Percentiles rank a stretch among this genome's conserved stretches.
Conservation (phyloP, 1,140 invertebrate species). For the Aphelinus certus region DNA sequence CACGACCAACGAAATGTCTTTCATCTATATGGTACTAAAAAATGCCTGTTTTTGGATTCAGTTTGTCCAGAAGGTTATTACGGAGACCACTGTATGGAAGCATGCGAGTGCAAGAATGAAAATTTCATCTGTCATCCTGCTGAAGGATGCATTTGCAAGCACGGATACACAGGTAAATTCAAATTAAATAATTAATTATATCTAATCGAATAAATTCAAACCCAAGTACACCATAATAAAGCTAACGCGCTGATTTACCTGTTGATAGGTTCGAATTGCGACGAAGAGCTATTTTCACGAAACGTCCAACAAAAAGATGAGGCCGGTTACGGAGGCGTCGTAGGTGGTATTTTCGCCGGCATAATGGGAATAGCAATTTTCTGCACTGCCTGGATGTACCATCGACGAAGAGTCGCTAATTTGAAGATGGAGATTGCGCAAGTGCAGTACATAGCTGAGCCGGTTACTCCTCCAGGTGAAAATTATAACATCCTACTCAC, state of each 20-base stretch:
- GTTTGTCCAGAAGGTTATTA: conserved; percentile 91
- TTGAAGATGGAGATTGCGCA: conserved; percentile 87
- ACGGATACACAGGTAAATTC: conserved; percentile 74
- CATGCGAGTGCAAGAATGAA: conserved; percentile 79
- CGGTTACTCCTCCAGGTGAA: conserved; percentile 72
- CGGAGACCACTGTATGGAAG: conserved; percentile 86
- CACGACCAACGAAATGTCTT: too few relatives aligned
- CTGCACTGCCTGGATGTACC: conserved; percentile 76
- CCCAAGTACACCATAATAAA: neutral
- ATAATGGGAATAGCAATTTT: conserved; percentile 75
- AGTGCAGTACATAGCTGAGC: conserved; percentile 87
- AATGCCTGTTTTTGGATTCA: conserved; percentile 57
- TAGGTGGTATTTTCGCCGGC: conserved; percentile 73
- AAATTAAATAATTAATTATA: neutral
- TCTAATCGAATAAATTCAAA: conserved; percentile 2
- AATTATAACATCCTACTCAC: too few relatives aligned
- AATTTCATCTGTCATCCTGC: conserved; percentile 82
- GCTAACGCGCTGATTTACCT: neutral
- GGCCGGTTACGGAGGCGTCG: conserved; percentile 67
- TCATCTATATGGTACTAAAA: too few relatives aligned
- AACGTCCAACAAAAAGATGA: conserved; percentile 59
- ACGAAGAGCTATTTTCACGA: conserved; percentile 57
- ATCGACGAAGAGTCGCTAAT: conserved; percentile 78
- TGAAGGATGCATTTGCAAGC: conserved; percentile 82
- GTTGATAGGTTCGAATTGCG: conserved; percentile 65